Evolutionary conservation across 64 coral and sea anemone genomes (phyloP).

Genomic region (Acropora yongei): DNA sequence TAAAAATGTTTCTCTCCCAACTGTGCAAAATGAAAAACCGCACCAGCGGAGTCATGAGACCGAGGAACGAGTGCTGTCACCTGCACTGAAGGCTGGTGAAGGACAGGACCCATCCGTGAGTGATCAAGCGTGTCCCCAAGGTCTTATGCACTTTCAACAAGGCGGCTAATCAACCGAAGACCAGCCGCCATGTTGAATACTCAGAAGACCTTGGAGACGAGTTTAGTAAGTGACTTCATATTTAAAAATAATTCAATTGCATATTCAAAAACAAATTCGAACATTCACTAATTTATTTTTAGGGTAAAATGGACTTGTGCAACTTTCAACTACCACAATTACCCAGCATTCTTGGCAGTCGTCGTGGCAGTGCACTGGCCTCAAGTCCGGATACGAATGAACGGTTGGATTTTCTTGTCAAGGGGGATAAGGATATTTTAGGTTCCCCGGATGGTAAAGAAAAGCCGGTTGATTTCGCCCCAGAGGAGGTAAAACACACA

Average conservation of each 20-base stretch:
- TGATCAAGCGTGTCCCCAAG: neutral
- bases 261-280: no score
- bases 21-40: neutral
- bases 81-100: neutral
- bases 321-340: slow-evolving; percentile 36
- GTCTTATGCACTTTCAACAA: no score
- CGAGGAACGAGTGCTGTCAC: neutral
- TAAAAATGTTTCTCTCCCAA: slow-evolving; percentile 32
- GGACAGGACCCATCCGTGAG: neutral
- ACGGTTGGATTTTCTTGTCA: slow-evolving; percentile 30
- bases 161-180: no score
- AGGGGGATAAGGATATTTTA: slow-evolving; percentile 41
- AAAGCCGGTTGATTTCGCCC: neutral
- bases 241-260: neutral
- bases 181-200: no score
- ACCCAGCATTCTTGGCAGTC: slow-evolving; percentile 53
- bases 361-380: neutral
- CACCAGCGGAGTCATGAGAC: neutral
- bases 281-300: neutral
- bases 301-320: neutral
- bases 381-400: slow-evolving; percentile 6
- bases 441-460: neutral
- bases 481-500: slow-evolving; percentile 18
- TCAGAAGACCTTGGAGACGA: no score
- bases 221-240: neutral